Evolutionary conservation across 2,797 vertebrate genomes (phyloP).

Genomic region (Scleropages formosus): DNA sequence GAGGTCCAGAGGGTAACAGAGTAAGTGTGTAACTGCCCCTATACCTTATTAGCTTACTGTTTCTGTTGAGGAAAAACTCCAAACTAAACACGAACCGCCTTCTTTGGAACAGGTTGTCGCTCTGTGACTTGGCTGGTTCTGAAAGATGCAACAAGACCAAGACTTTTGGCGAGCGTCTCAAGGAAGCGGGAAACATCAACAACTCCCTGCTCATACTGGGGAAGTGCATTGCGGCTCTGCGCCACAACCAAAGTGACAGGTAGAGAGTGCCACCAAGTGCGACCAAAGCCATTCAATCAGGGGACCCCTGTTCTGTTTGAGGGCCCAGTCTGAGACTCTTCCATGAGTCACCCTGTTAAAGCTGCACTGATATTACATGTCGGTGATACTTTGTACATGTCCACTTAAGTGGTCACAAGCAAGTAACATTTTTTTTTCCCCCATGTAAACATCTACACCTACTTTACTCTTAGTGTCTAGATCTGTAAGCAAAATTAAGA

Average conservation of each 20-base stretch:
- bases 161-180: conserved; percentile 81
- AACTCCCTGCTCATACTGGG: conserved; percentile 88
- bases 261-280: conserved; percentile 44
- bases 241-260: conserved; percentile 77
- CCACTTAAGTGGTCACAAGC: too few relatives aligned
- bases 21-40: conserved; percentile 62
- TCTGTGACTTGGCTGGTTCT: conserved; percentile 88
- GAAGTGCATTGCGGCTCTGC: conserved; percentile 82
- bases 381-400: too few relatives aligned
- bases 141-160: conserved; percentile 87
- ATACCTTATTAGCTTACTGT: background rate
- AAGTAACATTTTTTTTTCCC: too few relatives aligned
- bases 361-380: background rate
- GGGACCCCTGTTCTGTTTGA: too few relatives aligned
- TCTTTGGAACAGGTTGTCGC: conserved; percentile 68
- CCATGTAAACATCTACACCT: too few relatives aligned
- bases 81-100: too few relatives aligned
- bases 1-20: conserved; percentile 71
- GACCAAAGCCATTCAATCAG: too few relatives aligned
- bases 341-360: too few relatives aligned
- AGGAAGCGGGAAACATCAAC: conserved; percentile 90
- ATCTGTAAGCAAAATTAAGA: too few relatives aligned
- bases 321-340: too few relatives aligned
- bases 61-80: background rate
- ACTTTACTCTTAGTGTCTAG: too few relatives aligned